phyloP scores from a whole-genome alignment of 1,140 invertebrate genomes.

The Cydia pomonella region DNA sequence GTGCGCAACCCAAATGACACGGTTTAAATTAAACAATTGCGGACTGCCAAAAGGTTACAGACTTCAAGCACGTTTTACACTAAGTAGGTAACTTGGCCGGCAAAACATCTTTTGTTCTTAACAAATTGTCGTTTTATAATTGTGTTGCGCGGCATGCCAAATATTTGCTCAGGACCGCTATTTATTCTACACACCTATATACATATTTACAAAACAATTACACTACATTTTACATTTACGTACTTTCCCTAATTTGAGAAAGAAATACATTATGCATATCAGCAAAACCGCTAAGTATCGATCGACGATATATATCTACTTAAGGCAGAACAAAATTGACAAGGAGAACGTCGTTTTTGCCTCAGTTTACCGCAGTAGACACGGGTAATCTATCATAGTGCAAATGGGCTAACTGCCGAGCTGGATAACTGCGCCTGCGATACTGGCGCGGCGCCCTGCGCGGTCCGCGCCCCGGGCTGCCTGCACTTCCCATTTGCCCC shows the following conservation, averaged over 20 bases:
- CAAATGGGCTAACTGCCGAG: conserved; percentile 38
- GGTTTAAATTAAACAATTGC: conserved; percentile 28
- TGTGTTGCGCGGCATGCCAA: neutral
- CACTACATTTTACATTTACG: neutral
- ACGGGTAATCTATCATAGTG: conserved; percentile 49
- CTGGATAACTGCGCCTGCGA: conserved; percentile 22
- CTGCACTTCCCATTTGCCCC: neutral
- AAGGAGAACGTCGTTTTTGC: conserved; percentile 41
- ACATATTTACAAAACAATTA: neutral
- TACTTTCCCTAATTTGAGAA: neutral
- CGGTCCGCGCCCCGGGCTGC: conserved; percentile 2
- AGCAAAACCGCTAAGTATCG: conserved; percentile 8
- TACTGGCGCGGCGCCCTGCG: conserved; percentile 3
- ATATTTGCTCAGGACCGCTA: neutral
- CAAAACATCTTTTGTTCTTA: conserved; percentile 14
- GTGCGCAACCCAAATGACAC: conserved; percentile 24
- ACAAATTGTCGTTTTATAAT: neutral
- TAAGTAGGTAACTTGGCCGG: conserved; percentile 15
- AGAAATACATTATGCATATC: neutral
- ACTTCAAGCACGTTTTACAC: conserved; percentile 12
- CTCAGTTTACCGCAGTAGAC: conserved; percentile 37
- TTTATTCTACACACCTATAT: neutral
- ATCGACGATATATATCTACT: conserved; percentile 8
- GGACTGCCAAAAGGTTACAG: conserved; percentile 17
- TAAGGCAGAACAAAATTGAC: conserved; percentile 5